Base-by-base conservation (phyloP, 2,888 invertebrate species). In the Coenonympha glycerion region DNA sequence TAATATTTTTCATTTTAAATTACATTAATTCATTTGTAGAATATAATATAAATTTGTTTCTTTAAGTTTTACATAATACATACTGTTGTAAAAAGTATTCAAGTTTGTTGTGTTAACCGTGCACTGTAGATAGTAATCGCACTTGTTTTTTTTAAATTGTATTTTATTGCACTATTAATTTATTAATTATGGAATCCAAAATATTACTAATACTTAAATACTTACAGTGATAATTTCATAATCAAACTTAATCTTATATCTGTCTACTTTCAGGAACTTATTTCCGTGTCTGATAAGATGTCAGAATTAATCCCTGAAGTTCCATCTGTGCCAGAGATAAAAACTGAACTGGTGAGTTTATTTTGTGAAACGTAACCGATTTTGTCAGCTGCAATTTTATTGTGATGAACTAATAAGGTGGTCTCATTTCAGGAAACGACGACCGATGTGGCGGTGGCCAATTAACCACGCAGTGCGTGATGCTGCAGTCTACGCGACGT, bases 251-350 rank as follows among this genome's bases (percentile, higher is more conserved):
- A 53, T 18, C 28, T 18, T 39, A 6, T 21, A 28, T 16, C 15
- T 18, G 36, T 44, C 30, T 51, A 49, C 26, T 82, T 82, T 28
- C 79, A 86, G 86, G 86, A 85, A 18, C 60, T 69, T 21, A 57
- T 78, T 49, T 66, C 75, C 3, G 66, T 75, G 52, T 68, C 73
- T 42, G 85, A 85, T 64, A 86, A 86, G 68, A 69, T 86, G 62
- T 75, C 80, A 21, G 86, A 84, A 53, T 66, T 86, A 64, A 81
- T 86, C 58, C 79, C 86, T 6, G 86, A 86, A 63, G 66, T 85
- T 47, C 80, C 86, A 40, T 72, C 77, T 58, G 73, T 86, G 59
- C 83, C 84, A 62, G 84, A 83, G 60, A 58, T 84, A 53, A 81
- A 77, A 60, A 78, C 77, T 50, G 84, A 84, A 70, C 71, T 72